Evolutionary conservation across 37 sponge, comb jelly and placozoan species (phyloP), one percentile per base, ranked within the genome.

Genomic region (Axinella damicornis): DNA sequence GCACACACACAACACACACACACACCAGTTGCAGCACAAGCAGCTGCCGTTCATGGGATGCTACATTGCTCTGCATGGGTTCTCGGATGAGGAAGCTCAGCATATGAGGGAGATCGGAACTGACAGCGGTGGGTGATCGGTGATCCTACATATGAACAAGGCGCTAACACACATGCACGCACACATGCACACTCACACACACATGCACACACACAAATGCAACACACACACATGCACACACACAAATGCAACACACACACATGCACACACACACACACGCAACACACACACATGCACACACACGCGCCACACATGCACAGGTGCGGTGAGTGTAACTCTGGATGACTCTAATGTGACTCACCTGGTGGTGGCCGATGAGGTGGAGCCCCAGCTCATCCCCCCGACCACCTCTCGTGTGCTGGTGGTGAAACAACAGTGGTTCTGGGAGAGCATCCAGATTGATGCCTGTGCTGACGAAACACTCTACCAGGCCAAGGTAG

Each of bases 401-500:
- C 28, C 40, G 0, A 81, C 83, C 56, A 60, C 95, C 33, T 77
- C 89, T 16, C 77, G 81, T 39, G 83, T 87, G 0, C 72, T 64
- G 24, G 84, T 96, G 36, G 96, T 96, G 57, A 96, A 90, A 57
- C 94, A 92, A 69, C 92, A 97, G 92, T 97, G 97, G 97, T 97
- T 97, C 83, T 97, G 97, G 97, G 97, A 97, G 82, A 97, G 97
- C 59, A 94, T 97, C 65, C 95, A 91, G 69, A 87, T 97, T 25
- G 95, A 93, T 34, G 97, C 97, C 16, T 95, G 97, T 55, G 96
- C 93, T 60, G 97, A 97, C 74, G 97, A 95, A 53, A 53, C 81
- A 33, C 80, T 97, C 55, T 97, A 97, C 80, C 79, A 64, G 57
- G 94, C 90, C 22, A 89, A 86, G 78, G 94, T 89, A 41, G 61